Base-by-base conservation (phyloP, 1,140 invertebrate species). In the Anthonomus grandis region DNA sequence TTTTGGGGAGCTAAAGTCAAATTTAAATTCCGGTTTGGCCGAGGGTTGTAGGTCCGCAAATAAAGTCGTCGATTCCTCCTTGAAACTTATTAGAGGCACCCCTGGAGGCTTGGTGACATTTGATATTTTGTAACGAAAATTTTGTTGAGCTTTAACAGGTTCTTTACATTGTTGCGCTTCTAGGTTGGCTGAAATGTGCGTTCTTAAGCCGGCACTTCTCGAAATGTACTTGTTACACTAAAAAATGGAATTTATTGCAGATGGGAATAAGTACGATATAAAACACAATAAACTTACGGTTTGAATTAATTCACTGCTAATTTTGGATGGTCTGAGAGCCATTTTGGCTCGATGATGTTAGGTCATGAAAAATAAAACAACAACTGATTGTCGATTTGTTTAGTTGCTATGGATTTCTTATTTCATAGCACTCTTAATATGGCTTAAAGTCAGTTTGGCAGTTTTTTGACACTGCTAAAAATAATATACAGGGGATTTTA, bases 301-400 rank as follows among this genome's bases (percentile, higher is more conserved):
- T 42, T 46, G 49, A 12, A 57, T 17, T 10, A 62, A 6, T 57
- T 62, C 60, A 62, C 60, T 51, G 25, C 42, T 44, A 62, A 62
- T 62, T 62, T 62, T 62, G 60, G 45, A 42, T 41, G 47, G 50
- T 62, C 45, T 56, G 10, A 57, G 53, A 62, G 55, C 60, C 60
- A 62, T 62, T 57, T 57, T 62, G 54, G 54, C 50, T 24, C 24
- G 24, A 31, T 37, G 45, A 52, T 57, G 49, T 54, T 53, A n/a
- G 49, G 23, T 31, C 5, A 57, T 57, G 53, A 34, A 44, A 42
- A 55, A 45, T 55, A 44, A 50, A 44, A 57, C 37, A 57, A 57
- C 53, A 57, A 61, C 59, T 55, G 59, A 23, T 42, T 55, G 50
- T 50, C 36, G 34, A 38, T 48, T 53, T 59, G 34, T 46, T 53